Evolutionary conservation across 1,140 invertebrate species (phyloP), one percentile per base, ranked within the genome.

Genomic region (Triops longicaudatus): DNA sequence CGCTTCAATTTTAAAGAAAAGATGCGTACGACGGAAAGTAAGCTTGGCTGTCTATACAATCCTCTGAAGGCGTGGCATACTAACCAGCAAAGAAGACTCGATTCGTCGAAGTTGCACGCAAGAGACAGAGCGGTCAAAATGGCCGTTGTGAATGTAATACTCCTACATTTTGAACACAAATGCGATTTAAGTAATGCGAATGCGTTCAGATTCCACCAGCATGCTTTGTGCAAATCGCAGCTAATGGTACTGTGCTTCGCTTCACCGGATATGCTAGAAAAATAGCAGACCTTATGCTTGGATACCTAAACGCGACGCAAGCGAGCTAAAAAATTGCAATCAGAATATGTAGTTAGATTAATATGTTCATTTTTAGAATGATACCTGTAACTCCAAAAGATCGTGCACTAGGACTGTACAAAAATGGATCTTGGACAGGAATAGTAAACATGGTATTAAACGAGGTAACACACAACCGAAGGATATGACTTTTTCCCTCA

Each of bases 371-470:
- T 63, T 63, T 9, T 14, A 63, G 50, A n/a, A 63, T 63, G 50
- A 63, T 63, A 63, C 50, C 50, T 63, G 50, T 63, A 63, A 63
- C 7, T 63, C 50, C 50, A 14, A 63, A 63, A 63, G 50, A 63
- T 63, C 50, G 50, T n/a, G 6, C 17, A 6, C 22, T 63, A 12
- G 50, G 50, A 63, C 6, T 63, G 14, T 17, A 63, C 14, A 14
- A 63, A 63, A 63, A 63, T 22, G 50, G 50, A 9, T 63, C 50
- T 63, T 63, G 50, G 50, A 63, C 50, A 22, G 50, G 50, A 22
- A 63, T 63, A n/a, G 50, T 63, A 63, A 63, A 63, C 22, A 63
- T 63, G 50, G 50, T 63, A 14, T 14, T 63, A 63, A 63, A 63
- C 17, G 50, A 22, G 50, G 50, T 63, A 63, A 63, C 50, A n/a